Base-by-base conservation (phyloP, 53 echinoderm and acorn worm species). In the Henricia sp. region DNA sequence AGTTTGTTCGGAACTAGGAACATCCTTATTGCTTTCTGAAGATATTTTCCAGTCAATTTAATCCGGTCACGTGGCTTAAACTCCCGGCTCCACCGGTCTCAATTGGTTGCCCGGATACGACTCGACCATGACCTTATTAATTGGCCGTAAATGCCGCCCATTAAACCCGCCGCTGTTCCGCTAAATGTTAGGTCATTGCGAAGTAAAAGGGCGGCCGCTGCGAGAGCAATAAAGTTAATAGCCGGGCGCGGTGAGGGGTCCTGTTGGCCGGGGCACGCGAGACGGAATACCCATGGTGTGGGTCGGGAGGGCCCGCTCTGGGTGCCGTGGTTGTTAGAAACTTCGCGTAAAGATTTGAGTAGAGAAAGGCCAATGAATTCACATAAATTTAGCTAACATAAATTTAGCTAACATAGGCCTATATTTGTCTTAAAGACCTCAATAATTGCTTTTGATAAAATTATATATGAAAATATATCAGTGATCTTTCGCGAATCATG, bases 111-210 rank as follows among this genome's bases (percentile, higher is more conserved):
- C 12, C 58, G 60, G 42, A 37, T 40, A 44, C 51, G 21, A 12
- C 1, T 80, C 80, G 80, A 65, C 80, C 80, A 42, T 80, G 80
- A 80, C 80, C 80, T 48, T 50, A 43, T 64, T 80, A 80, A 80
- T 80, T 80, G 80, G 65, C 50, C 63, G 64, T 80, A 80, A 73
- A 80, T 48, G 33, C 62, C 46, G 50, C 50, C 46, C 35, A 52
- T 33, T 73, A 52, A 37, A 36, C 48, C 48, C 64, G 19, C 80
- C 80, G 30, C 23, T 39, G 65, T 42, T 26, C 65, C 8, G 21
- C 37, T 32, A 73, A 60, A 40, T 62, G 36, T 44, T 33, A 58
- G 28, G 63, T 46, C 32, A 63, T 80, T 80, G 80, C 63, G 46
- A 32, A 44, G 62, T 60, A 62, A 80, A 60, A 42, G 62, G 80